A percentile compares a stretch with the other conserved stretches of the same genome.
These are phyloP conservation scores for Chelonia mydas DNA, from an alignment of 2,797 vertebrate species.

Conservation along the genomic window DNA sequence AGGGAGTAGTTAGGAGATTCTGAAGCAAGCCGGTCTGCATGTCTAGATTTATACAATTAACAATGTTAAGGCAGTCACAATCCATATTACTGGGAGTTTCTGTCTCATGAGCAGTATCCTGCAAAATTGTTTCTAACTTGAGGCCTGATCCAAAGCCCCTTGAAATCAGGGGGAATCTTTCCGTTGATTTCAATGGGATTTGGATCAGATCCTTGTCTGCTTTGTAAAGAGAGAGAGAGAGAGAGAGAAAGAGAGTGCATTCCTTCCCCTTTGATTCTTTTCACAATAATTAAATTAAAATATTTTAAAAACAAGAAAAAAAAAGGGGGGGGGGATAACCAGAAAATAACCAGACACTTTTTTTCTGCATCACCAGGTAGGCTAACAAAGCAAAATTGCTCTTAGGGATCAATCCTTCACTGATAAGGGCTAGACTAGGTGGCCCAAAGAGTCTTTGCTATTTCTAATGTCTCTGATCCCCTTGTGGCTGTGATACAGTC, in stretches of 20 bases:
- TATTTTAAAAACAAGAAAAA: not conserved
- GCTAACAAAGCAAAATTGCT: not conserved
- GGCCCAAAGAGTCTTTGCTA: not conserved
- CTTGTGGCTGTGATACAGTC: not conserved
- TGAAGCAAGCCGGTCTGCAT: not conserved
- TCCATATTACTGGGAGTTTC: not conserved
- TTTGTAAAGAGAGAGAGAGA: not conserved
- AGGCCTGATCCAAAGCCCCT: not conserved
- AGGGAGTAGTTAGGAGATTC: slow-evolving; percentile 15
- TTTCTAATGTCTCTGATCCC: not conserved
- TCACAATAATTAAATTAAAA: not conserved
- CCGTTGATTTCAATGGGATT: slow-evolving; percentile 7
- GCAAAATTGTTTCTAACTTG: not conserved
- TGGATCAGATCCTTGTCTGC: not conserved
- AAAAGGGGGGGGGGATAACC: not conserved
- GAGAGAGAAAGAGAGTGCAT: accelerated
- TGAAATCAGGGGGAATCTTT: not conserved
- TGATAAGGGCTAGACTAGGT: accelerated
- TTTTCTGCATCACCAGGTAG: not conserved
- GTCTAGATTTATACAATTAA: not conserved
- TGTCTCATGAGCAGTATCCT: not conserved
- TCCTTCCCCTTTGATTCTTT: not conserved
- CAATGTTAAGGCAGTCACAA: not conserved
- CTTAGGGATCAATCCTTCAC: not conserved
- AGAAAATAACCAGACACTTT: not conserved